Conservation (phyloP, 2,113 vertebrate genomes). For the Alexandromys fortis region DNA sequence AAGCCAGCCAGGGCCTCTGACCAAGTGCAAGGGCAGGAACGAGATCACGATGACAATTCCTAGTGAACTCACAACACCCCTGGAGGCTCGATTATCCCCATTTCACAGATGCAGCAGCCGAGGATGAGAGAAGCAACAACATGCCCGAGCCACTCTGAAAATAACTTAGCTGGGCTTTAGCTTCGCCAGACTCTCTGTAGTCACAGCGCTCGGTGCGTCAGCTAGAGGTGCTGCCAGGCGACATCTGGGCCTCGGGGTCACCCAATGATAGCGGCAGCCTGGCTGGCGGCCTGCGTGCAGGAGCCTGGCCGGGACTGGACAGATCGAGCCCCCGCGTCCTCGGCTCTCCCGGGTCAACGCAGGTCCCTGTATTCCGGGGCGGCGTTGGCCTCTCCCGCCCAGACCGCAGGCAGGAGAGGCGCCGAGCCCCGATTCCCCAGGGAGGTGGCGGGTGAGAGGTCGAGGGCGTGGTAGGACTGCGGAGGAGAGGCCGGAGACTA, state of each 20-base stretch:
- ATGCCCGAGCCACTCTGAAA: neutral
- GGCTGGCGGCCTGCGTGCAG: neutral
- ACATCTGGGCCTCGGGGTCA: neutral
- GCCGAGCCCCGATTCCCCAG: conserved; percentile 1
- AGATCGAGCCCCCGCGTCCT: neutral
- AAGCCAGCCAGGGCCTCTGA: neutral
- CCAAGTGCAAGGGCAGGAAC: neutral
- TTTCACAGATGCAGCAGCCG: conserved; percentile 16
- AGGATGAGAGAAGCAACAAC: neutral
- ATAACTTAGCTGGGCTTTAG: neutral
- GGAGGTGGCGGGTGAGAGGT: conserved; percentile 71
- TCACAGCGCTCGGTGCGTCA: neutral
- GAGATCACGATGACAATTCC: neutral
- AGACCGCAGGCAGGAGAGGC: neutral
- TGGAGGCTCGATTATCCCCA: neutral
- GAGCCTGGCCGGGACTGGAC: neutral
- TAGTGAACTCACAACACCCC: neutral
- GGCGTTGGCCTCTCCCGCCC: neutral
- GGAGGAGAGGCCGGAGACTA: conserved; percentile 91
- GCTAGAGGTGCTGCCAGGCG: neutral
- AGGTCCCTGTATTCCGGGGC: neutral
- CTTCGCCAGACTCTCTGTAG: neutral
- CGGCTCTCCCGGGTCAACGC: neutral
- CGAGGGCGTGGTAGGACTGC: conserved; percentile 85
- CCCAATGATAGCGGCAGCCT: conserved; percentile 13